Evolutionary conservation across 2,888 invertebrate species (phyloP).

Genomic region (Amiota minor): DNA sequence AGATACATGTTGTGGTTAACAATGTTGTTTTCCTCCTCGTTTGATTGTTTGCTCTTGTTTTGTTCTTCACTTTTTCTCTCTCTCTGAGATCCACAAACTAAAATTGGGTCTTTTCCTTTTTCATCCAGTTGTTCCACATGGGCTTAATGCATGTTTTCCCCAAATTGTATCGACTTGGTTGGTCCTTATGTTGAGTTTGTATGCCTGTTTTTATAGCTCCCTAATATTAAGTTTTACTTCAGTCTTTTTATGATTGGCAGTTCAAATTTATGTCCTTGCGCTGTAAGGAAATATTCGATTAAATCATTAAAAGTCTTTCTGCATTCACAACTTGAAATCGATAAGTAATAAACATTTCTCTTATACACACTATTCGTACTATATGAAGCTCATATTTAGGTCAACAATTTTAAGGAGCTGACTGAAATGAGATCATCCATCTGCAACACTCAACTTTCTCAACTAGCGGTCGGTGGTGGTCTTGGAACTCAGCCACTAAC

Average conservation of each 20-base stretch:
- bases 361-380: neutral
- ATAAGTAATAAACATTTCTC: neutral
- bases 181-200: slow-evolving; percentile 33
- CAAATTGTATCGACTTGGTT: slow-evolving; percentile 13
- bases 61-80: no score
- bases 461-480: neutral
- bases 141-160: neutral
- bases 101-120: no score
- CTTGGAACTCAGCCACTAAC: neutral
- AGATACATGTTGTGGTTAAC: slow-evolving; percentile 66
- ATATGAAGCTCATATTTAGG: neutral
- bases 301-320: neutral
- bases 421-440: slow-evolving; percentile 13
- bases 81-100: no score
- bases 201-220: slow-evolving; percentile 15
- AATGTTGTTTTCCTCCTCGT: neutral
- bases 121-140: no score
- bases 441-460: neutral
- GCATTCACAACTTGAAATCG: neutral
- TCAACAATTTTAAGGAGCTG: slow-evolving; percentile 5
- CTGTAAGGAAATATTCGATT: neutral
- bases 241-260: slow-evolving; percentile 57
- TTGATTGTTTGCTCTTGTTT: neutral
- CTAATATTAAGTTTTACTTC: slow-evolving; percentile 43
- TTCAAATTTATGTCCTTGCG: slow-evolving; percentile 28